Evolutionary conservation across 2,888 invertebrate species (phyloP).

Genomic region (Andricus curvator): DNA sequence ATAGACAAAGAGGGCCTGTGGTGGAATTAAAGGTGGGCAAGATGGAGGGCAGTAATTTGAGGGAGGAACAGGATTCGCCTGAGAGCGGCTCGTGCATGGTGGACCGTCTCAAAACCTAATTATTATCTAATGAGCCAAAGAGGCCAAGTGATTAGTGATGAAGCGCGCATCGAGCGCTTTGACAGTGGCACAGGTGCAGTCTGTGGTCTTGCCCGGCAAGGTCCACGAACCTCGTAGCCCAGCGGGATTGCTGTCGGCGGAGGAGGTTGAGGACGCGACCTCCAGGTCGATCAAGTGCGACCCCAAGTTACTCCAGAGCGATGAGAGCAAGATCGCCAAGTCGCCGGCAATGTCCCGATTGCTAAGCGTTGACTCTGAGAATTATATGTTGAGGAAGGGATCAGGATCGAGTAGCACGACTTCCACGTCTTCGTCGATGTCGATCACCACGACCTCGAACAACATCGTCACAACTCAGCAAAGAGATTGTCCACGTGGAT

Average conservation of each 20-base stretch:
- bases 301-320: constrained; percentile 48
- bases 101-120: constrained; percentile 62
- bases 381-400: constrained; percentile 75
- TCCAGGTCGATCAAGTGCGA: constrained; percentile 54
- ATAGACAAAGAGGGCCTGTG: constrained; percentile 25
- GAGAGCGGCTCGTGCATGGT: constrained; percentile 54
- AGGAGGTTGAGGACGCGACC: constrained; percentile 43
- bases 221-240: constrained; percentile 57
- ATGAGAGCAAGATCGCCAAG: constrained; percentile 68
- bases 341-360: constrained; percentile 71
- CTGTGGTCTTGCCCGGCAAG: constrained; percentile 46
- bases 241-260: constrained; percentile 42
- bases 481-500: constrained; percentile 47
- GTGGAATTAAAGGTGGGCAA: constrained; percentile 46
- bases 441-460: constrained; percentile 42
- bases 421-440: constrained; percentile 29
- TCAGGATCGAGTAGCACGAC: constrained; percentile 37
- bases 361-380: constrained; percentile 74
- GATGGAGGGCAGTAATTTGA: constrained; percentile 53
- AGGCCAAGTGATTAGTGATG: constrained; percentile 57
- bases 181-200: constrained; percentile 61
- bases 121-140: constrained; percentile 41
- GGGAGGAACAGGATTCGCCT: constrained; percentile 64
- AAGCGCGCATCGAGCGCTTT: constrained; percentile 59
- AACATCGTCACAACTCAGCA: constrained; percentile 40